Evolutionary conservation across 2,888 invertebrate species (phyloP).

Genomic region (Cacoxenus indagator): DNA sequence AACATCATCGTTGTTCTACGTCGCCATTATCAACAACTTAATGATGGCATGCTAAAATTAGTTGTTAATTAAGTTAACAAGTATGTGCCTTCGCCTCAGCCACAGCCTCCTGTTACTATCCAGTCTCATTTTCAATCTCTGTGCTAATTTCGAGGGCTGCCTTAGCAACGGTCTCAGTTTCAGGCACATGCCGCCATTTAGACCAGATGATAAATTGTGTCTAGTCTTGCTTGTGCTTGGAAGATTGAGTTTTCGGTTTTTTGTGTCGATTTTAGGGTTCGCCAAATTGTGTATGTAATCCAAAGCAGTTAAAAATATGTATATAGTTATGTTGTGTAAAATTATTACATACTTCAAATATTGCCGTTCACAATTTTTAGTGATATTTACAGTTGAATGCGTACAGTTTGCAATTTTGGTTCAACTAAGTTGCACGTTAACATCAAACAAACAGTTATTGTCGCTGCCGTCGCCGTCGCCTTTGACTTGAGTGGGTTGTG

Average conservation of each 20-base stretch:
- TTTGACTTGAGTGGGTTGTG: neutral
- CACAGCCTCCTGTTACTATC: no score
- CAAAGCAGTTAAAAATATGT: no score
- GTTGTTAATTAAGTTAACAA: neutral
- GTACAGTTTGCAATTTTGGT: neutral
- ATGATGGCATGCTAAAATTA: neutral
- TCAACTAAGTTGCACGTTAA: neutral
- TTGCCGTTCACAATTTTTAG: neutral
- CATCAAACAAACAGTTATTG: no score
- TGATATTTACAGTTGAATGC: neutral
- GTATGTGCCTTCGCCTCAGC: neutral
- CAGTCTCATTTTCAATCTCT: no score
- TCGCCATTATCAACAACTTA: neutral
- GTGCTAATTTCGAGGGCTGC: no score
- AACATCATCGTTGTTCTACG: neutral
- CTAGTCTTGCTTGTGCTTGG: neutral
- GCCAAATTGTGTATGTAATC: no score
- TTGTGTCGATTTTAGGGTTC: neutral
- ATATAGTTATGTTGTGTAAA: no score
- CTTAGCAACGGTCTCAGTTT: no score
- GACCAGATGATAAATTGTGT: neutral
- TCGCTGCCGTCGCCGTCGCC: no score
- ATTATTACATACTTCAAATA: conserved; percentile 2
- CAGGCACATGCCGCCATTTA: neutral
- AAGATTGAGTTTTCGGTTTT: no score